phyloP scores from a whole-genome alignment of 2,888 invertebrate genomes.

The Apantesis nais region DNA sequence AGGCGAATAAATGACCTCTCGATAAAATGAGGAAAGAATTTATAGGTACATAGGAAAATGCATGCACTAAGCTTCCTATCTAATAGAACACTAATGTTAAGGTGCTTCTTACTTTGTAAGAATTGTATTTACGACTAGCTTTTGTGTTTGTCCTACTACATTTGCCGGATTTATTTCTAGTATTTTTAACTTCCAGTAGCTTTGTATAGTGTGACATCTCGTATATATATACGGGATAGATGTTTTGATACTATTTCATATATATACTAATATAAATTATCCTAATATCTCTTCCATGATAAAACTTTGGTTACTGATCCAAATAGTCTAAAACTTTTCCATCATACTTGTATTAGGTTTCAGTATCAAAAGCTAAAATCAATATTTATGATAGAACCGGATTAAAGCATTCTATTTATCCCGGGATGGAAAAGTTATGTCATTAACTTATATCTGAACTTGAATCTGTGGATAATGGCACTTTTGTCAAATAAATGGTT shows the following conservation, averaged over 20 bases:
- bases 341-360: background rate
- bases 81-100: constrained; percentile 40
- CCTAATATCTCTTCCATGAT: background rate
- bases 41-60: constrained; percentile 66
- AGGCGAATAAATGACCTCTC: constrained; percentile 74
- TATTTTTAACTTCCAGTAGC: background rate
- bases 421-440: constrained; percentile 2
- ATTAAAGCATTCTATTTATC: constrained; percentile 4
- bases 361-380: constrained; percentile 1
- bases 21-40: constrained; percentile 76
- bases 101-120: constrained; percentile 35
- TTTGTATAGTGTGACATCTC: background rate
- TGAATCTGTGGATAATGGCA: constrained; percentile 2
- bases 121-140: constrained; percentile 35
- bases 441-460: constrained; percentile 2
- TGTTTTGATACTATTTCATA: background rate
- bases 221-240: background rate
- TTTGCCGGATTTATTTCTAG: background rate
- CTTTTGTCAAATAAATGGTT: constrained; percentile 3
- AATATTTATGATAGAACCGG: background rate
- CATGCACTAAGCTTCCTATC: constrained; percentile 55
- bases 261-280: background rate
- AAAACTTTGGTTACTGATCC: background rate
- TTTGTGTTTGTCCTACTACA: constrained; percentile 6
- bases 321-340: background rate